Evolutionary conservation across 2,888 invertebrate genomes (phyloP).

Genomic region (Zaprionus lineosus): DNA sequence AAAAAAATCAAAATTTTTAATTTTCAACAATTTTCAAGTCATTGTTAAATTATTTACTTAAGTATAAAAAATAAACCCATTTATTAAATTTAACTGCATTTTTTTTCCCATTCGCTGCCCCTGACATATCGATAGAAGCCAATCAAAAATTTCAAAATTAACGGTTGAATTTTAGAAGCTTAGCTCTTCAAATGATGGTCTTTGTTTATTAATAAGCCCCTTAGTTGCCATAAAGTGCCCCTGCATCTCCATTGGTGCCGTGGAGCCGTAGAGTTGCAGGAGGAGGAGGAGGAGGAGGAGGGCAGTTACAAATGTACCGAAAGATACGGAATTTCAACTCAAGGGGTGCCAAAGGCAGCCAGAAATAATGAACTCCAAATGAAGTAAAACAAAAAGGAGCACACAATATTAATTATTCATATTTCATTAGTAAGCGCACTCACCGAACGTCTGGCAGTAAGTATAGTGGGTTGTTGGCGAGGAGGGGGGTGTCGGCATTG

Average conservation of each 20-base stretch:
- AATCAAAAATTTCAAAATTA: too few relatives aligned
- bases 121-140: too few relatives aligned
- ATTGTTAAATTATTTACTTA: too few relatives aligned
- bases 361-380: slow-evolving; percentile 75
- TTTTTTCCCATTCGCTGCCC: too few relatives aligned
- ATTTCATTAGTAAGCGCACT: slow-evolving; percentile 69
- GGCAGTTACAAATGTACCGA: slow-evolving; percentile 1
- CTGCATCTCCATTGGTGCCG: not conserved
- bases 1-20: too few relatives aligned
- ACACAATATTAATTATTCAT: slow-evolving; percentile 73
- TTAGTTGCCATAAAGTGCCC: slow-evolving; percentile 18
- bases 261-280: slow-evolving; percentile 19
- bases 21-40: too few relatives aligned
- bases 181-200: slow-evolving; percentile 2
- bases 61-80: too few relatives aligned
- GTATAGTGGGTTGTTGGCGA: slow-evolving; percentile 1
- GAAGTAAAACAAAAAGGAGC: slow-evolving; percentile 72
- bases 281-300: too few relatives aligned
- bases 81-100: too few relatives aligned
- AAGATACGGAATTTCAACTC: slow-evolving; percentile 23
- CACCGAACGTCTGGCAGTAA: slow-evolving; percentile 22
- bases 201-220: slow-evolving; percentile 31
- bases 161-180: not conserved
- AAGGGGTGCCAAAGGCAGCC: slow-evolving; percentile 25
- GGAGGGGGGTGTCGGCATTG: not conserved